These are phyloP conservation scores for Lasaia peninsularis DNA, from an alignment of 1,140 invertebrate species.

Conservation along the genomic window DNA sequence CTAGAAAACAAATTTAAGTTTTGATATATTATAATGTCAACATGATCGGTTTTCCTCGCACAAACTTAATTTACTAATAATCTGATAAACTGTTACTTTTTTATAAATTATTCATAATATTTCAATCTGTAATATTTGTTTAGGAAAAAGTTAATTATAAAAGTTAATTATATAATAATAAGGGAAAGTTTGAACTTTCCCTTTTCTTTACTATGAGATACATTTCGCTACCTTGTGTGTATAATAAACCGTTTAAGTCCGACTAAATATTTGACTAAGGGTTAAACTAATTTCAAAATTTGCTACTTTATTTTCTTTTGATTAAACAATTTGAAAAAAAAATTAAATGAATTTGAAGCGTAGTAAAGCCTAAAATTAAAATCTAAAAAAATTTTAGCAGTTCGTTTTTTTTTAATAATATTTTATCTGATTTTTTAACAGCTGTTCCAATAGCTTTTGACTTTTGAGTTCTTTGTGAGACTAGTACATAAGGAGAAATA, in stretches of 20 bases:
- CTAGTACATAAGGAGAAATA: neutral
- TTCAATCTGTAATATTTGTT: slow-evolving; percentile 70
- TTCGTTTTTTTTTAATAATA: slow-evolving; percentile 55
- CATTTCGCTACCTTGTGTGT: neutral
- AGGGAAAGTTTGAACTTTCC: slow-evolving; percentile 52
- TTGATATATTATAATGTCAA: slow-evolving; percentile 11
- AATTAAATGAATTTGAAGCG: too few relatives aligned
- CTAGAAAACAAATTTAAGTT: slow-evolving; percentile 59
- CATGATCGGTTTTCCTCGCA: slow-evolving; percentile 21
- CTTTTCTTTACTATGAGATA: neutral
- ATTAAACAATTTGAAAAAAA: too few relatives aligned
- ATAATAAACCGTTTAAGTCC: too few relatives aligned
- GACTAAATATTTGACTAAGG: too few relatives aligned
- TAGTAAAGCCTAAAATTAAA: too few relatives aligned
- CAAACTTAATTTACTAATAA: neutral
- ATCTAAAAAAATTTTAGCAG: slow-evolving; percentile 11
- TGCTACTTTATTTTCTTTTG: too few relatives aligned
- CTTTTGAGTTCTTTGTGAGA: slow-evolving; percentile 5
- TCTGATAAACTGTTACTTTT: slow-evolving; percentile 6
- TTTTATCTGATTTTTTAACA: slow-evolving; percentile 40
- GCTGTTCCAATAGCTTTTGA: neutral
- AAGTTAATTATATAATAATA: too few relatives aligned
- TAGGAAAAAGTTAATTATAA: slow-evolving; percentile 70
- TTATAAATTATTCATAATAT: slow-evolving; percentile 26
- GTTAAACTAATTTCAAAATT: too few relatives aligned